Percentiles rank a stretch among this genome's conserved stretches.
These are phyloP conservation scores for Chloroceryle amazona DNA, from an alignment of 2,797 vertebrate genomes.

Conservation along the genomic window DNA sequence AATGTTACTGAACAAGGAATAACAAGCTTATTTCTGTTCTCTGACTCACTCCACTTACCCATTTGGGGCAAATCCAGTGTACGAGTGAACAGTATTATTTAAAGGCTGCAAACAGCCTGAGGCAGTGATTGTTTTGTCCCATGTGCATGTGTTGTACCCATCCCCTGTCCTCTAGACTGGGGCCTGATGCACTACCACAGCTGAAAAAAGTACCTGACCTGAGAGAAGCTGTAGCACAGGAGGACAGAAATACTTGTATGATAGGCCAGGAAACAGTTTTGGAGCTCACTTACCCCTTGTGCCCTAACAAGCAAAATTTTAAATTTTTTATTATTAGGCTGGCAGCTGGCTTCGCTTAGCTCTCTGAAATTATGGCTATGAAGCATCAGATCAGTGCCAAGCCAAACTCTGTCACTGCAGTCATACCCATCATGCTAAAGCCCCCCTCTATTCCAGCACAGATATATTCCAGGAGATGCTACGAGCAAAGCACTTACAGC, in stretches of 20 bases:
- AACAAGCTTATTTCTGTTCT: not conserved
- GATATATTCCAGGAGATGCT: accelerated
- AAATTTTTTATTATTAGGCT: not conserved
- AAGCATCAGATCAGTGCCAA: not conserved
- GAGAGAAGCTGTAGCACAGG: not conserved
- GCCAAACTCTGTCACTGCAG: not conserved
- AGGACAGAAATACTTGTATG: not conserved
- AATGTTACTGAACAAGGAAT: not conserved
- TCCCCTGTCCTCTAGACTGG: not conserved
- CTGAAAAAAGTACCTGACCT: not conserved
- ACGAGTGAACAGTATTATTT: not conserved
- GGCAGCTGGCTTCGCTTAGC: not conserved
- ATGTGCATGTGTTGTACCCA: accelerated
- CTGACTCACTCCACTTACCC: not conserved
- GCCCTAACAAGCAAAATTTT: not conserved
- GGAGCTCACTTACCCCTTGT: not conserved
- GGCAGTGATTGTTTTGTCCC: not conserved
- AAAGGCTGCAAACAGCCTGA: not conserved
- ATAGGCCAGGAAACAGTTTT: not conserved
- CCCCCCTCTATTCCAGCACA: not conserved
- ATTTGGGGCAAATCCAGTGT: not conserved
- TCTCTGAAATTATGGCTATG: not conserved
- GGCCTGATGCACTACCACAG: not conserved
- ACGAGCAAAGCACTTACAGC: not conserved
- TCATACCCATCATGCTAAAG: not conserved